Evolutionary conservation across 2,888 invertebrate species (phyloP).

Genomic region (Eristalis intricaria): DNA sequence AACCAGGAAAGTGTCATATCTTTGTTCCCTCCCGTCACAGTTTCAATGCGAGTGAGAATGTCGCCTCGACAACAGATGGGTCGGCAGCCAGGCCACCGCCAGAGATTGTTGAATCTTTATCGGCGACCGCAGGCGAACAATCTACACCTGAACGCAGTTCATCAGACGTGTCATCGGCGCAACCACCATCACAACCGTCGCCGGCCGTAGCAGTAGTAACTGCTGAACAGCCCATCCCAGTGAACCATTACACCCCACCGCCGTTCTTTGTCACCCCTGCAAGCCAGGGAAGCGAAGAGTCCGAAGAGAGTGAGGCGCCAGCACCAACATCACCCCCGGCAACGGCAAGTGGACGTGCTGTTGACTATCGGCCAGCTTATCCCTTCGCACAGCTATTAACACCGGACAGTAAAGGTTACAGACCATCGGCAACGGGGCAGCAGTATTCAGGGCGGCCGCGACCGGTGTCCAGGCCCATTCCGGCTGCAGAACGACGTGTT

Average conservation of each 20-base stretch:
- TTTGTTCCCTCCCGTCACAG: slow-evolving; percentile 68
- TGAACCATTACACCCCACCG: slow-evolving; percentile 52
- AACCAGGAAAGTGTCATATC: not conserved
- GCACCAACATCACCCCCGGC: slow-evolving; percentile 71
- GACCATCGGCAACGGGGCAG: slow-evolving; percentile 21
- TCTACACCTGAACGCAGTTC: slow-evolving; percentile 58
- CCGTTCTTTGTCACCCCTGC: slow-evolving; percentile 28
- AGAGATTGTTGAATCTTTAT: slow-evolving; percentile 45
- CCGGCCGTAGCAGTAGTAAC: slow-evolving; percentile 19
- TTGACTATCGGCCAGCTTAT: slow-evolving; percentile 78
- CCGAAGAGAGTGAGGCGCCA: slow-evolving; percentile 36
- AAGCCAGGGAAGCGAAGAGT: slow-evolving; percentile 12
- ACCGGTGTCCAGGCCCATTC: slow-evolving; percentile 30
- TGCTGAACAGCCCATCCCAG: slow-evolving; percentile 34
- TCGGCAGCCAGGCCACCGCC: slow-evolving; percentile 34
- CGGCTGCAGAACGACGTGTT: slow-evolving; percentile 52
- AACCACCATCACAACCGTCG: not conserved
- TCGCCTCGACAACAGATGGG: slow-evolving; percentile 74
- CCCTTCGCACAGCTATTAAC: slow-evolving; percentile 78
- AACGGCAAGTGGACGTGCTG: slow-evolving; percentile 77
- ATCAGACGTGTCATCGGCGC: slow-evolving; percentile 45
- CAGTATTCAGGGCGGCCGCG: slow-evolving; percentile 47
- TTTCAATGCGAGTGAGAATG: slow-evolving; percentile 78
- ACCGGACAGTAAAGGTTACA: slow-evolving; percentile 69
- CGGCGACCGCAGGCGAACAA: slow-evolving; percentile 47